Evolutionary conservation across 2,113 vertebrate genomes (phyloP).

Genomic region (Cinclus mexicanus): DNA sequence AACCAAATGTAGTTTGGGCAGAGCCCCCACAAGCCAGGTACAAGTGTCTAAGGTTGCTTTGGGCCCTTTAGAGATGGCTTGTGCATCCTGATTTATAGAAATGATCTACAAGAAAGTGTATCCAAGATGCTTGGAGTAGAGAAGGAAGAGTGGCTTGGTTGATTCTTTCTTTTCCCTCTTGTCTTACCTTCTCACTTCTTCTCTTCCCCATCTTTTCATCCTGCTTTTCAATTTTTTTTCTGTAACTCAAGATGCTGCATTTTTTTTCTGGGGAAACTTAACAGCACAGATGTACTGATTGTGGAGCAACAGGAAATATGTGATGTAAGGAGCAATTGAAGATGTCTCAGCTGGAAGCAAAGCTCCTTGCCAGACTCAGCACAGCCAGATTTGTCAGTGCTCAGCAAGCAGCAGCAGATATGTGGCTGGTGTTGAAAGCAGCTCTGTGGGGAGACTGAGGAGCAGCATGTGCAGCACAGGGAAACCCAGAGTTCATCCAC

Average conservation of each 20-base stretch:
- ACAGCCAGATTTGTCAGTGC: neutral
- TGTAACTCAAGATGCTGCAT: neutral
- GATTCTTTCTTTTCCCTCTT: neutral
- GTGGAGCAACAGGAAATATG: neutral
- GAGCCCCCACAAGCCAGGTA: accelerated
- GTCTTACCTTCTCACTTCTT: neutral
- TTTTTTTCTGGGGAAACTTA: neutral
- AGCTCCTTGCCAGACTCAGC: neutral
- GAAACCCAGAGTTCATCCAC: accelerated
- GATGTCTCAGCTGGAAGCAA: neutral
- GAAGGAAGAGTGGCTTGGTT: neutral
- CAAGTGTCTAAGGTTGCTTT: neutral
- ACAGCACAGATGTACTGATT: neutral
- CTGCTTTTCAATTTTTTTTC: neutral
- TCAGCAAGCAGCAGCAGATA: neutral
- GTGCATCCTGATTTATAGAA: neutral
- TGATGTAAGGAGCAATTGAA: neutral
- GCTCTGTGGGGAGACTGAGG: neutral
- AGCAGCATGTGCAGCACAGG: accelerated
- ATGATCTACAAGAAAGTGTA: neutral
- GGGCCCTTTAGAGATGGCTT: neutral
- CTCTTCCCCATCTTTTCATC: neutral
- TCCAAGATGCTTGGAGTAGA: neutral
- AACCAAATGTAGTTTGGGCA: accelerated
- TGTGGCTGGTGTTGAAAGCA: neutral